Base-by-base conservation (phyloP, 2,113 vertebrate genomes). In the Lampris incognitus region DNA sequence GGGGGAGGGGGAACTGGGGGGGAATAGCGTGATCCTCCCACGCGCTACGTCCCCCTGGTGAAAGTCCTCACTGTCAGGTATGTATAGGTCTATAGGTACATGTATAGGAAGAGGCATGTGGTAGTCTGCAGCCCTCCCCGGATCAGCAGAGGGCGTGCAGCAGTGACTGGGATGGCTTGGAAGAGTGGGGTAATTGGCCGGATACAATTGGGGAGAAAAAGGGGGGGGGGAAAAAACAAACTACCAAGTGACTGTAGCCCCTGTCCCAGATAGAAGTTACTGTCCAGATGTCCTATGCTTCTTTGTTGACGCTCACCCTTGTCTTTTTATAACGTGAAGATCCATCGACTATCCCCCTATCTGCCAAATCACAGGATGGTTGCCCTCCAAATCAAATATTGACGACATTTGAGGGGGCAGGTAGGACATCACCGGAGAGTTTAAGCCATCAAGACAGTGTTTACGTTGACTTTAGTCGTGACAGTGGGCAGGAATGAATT, bases 401-500 rank as follows among this genome's bases (percentile, higher is more conserved):
- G 24, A 24, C 24, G 24, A 24, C 24, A 51, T 80, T 67, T 81
- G 62, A 66, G 65, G 49, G 46, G 51, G 71, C 68, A 69, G 44
- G 49, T 48, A 39, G 54, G 74, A 79, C 74, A 52, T 74, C 49
- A 48, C 36, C 49, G 58, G 83, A 87, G 79, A 74, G 82, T 88
- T 68, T 85, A 51, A 83, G 79, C 77, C 78, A 69, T 71, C 57
- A 5, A 80, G 76, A 44, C 71, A 85, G 81, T 92, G 93, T 93
- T 93, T 93, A 93, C 78, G 73, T 86, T 92, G 66, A 68, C 88
- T 90, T 89, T 60, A 84, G 85, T 87, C 74, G 86, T 68, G 13
- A 83, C 79, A 48, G 88, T 89, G 92, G 92, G 85, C 78, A 90
- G 90, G 89, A 81, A 92, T 92, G 90, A 83, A 85, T 86, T 46